These are phyloP conservation scores for Orchesella cincta DNA, from an alignment of 1,140 invertebrate species.

Conservation along the genomic window DNA sequence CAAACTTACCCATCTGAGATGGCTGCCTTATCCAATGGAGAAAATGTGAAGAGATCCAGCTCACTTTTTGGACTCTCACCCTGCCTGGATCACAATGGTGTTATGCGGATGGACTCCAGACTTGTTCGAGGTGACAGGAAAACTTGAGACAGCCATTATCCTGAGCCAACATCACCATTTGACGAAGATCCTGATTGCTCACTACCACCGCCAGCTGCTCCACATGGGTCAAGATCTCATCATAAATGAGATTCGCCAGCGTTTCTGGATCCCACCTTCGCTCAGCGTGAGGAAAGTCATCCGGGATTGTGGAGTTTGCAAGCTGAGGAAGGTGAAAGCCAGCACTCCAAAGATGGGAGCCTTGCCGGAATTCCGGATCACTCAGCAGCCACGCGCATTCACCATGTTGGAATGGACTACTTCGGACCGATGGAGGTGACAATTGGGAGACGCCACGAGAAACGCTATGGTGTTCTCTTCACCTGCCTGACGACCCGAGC, in stretches of 20 bases:
- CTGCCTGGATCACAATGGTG: neutral
- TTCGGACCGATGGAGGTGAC: conserved; percentile 49
- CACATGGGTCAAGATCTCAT: neutral
- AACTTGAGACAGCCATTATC: neutral
- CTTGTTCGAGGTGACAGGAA: too few relatives aligned
- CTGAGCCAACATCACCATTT: neutral
- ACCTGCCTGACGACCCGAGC: conserved; percentile 43
- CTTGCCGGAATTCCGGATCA: conserved; percentile 40
- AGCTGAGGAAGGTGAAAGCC: neutral
- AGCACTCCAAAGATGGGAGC: conserved; percentile 35
- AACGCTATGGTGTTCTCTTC: conserved; percentile 37
- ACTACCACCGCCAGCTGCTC: neutral
- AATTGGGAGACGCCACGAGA: conserved; percentile 35
- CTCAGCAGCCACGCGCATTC: conserved; percentile 35
- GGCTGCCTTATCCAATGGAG: neutral
- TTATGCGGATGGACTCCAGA: neutral
- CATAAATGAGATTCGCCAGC: neutral
- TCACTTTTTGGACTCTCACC: neutral
- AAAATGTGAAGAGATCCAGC: neutral
- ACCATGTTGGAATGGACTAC: conserved; percentile 43
- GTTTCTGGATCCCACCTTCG: neutral
- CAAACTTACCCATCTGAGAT: neutral
- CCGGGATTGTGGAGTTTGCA: conserved; percentile 35
- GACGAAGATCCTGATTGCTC: neutral
- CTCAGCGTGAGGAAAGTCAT: neutral